Evolutionary conservation across 2,888 invertebrate genomes (phyloP), one percentile per base, ranked within the genome.

Genomic region (Dinocampus coccinellae): DNA sequence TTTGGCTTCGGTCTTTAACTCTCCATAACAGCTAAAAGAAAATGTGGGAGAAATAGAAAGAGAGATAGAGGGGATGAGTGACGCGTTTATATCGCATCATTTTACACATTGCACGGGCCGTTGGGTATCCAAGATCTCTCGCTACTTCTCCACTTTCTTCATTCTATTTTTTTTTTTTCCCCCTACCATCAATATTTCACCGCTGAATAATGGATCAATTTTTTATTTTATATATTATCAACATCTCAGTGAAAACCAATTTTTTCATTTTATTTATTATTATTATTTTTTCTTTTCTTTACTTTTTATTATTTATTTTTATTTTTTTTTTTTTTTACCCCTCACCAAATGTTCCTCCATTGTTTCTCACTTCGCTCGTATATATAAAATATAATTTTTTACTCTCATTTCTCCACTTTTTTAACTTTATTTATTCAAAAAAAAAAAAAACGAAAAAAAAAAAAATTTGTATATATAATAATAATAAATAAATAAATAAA

Each of bases 1-100:
- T 62, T 62, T 52, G 29, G 62, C 61, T 67, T 47, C 52, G 61
- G 29, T 68, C 33, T 58, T 58, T 58, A 34, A 58, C 52, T 29
- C 26, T 53, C 55, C 47, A 39, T 66, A 16, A 29, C 16, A 39
- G 9, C 57, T 29, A 29, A 36, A 26, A 36, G 7, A 55, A 26
- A 26, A 55, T 4, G 29, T n/a, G 1, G 16, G 13, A 20, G 20
- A 47, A 47, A 26, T 26, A 11, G 11, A 55, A 11, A 26, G 2
- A 11, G 22, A n/a, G 24, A 55, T 3, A 4, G 16, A 0, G 55
- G 36, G 55, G 47, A 64, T 10, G 29, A 16, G 53, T 10, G 55
- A 24, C 55, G 55, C 55, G 24, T 55, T 47, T 47, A 47, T 47
- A 47, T 47, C 47, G 47, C 47, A 47, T 47, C 47, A 47, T 47